These are phyloP conservation scores for Alosa alosa DNA, from an alignment of 2,113 vertebrate species.

Conservation along the genomic window DNA sequence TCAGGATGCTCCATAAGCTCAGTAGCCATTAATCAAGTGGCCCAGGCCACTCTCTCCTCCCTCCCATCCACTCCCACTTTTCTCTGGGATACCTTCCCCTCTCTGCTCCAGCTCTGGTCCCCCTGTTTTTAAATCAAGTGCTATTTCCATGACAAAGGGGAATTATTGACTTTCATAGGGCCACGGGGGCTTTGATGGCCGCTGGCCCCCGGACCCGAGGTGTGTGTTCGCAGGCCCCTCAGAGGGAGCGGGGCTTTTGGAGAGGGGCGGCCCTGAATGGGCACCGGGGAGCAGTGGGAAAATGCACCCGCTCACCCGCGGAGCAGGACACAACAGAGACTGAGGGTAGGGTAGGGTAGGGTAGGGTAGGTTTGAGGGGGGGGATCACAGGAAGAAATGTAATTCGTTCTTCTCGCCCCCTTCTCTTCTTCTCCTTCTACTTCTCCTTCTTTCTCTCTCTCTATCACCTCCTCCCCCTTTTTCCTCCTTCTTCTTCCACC, in stretches of 20 bases:
- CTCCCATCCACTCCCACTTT: not conserved
- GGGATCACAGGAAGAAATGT: constrained; percentile 63
- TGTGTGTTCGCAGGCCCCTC: constrained; percentile 37
- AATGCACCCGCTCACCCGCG: constrained; percentile 67
- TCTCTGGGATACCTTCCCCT: not conserved
- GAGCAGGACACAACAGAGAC: constrained; percentile 51
- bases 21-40: constrained; percentile 2
- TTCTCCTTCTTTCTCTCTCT: constrained; percentile 29
- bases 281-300: constrained; percentile 50
- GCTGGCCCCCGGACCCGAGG: constrained; percentile 64
- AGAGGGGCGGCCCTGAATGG: constrained; percentile 46
- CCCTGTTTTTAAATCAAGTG: constrained; percentile 53
- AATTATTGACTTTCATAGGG: constrained; percentile 80
- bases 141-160: constrained; percentile 75
- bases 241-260: not conserved
- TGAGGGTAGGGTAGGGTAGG: not conserved
- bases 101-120: constrained; percentile 49
- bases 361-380: not conserved
- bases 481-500: constrained; percentile 4
- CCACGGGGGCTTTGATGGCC: constrained; percentile 74
- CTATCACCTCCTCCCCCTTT: constrained; percentile 1
- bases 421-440: constrained; percentile 23
- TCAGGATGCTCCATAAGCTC: not conserved
- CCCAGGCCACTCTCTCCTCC: not conserved
- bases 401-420: constrained; percentile 54